Conservation (phyloP, 2,888 invertebrate species). For the Lysandra coridon region DNA sequence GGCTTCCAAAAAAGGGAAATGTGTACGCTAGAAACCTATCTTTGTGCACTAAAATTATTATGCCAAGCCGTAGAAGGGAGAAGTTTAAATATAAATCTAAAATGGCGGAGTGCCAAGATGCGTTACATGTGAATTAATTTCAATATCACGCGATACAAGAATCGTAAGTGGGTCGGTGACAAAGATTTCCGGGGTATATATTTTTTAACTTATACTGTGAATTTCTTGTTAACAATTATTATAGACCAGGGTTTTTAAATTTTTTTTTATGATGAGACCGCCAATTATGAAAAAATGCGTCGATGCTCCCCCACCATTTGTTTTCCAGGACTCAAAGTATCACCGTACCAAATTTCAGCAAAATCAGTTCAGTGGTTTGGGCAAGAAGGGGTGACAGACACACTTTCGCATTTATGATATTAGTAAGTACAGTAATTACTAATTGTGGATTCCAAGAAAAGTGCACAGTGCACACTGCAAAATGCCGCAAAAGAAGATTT, state of each 20-base stretch:
- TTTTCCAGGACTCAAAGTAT: too few species aligned
- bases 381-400: too few species aligned
- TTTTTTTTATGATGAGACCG: neutral
- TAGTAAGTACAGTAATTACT: too few species aligned
- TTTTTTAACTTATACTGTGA: neutral
- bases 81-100: constrained; percentile 44
- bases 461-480: too few species aligned
- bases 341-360: too few species aligned
- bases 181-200: constrained; percentile 34
- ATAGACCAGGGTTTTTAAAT: neutral
- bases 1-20: neutral
- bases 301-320: too few species aligned
- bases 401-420: too few species aligned
- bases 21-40: too few species aligned
- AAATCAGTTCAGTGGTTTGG: too few species aligned
- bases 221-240: neutral
- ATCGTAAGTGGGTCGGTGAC: constrained; percentile 44
- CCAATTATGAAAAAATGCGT: too few species aligned
- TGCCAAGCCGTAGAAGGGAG: constrained; percentile 41
- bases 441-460: too few species aligned
- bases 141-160: constrained; percentile 43
- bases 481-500: too few species aligned
- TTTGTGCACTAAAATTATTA: neutral
- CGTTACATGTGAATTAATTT: constrained; percentile 45
- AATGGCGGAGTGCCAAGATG: constrained; percentile 47